Base-by-base conservation (phyloP, 2,797 vertebrate genomes). In the Poeciliopsis paucimaculata region DNA sequence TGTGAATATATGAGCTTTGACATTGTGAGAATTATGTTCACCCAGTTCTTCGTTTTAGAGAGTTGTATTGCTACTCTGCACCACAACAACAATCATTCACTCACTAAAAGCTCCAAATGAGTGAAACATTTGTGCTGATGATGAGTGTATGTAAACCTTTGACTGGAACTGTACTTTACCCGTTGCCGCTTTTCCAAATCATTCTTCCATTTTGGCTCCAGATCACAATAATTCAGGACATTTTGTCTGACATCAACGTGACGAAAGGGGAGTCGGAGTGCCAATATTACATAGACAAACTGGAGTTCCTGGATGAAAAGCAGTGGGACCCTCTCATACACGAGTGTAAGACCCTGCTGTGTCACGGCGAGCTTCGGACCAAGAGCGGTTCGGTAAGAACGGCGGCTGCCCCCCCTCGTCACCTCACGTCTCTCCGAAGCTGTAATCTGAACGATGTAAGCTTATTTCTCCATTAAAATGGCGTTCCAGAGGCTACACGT, bases 251-350 rank as follows among this genome's bases (percentile, higher is more conserved):
- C 81, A 99, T 99, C 93, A 98, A 99, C 91, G 72, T 97, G 91
- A 98, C 97, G 92, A 99, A 99, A 90, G 98, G 98, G 0, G 98
- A 99, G 82, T 98, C 97, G 0, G 98, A 99, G 89, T 99, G 98
- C 84, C 98, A 97, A 62, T 99, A 99, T 90, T 99, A 99, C 86
- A 96, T 98, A 0, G 96, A 98, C 89, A 98, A 99, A 87, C 93
- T 99, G 91, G 98, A 98, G 53, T 99, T 97, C 83, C 95, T 99
- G 87, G 97, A 99, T 20, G 98, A 99, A 43, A 96, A 96, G 89
- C 98, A 99, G 92, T 96, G 91, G 82, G 97, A 99, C 78, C 96
- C 97, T 0, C 95, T 96, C 82, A 98, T 99, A 7, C 97, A 98
- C 76, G 87, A 95, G 28, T 98, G 98, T 94, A 98, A 96, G 88